A percentile compares a stretch with the other conserved stretches of the same genome.
Evolutionary conservation across 2,888 invertebrate species (phyloP).

Genomic region (Pollenia amentaria): DNA sequence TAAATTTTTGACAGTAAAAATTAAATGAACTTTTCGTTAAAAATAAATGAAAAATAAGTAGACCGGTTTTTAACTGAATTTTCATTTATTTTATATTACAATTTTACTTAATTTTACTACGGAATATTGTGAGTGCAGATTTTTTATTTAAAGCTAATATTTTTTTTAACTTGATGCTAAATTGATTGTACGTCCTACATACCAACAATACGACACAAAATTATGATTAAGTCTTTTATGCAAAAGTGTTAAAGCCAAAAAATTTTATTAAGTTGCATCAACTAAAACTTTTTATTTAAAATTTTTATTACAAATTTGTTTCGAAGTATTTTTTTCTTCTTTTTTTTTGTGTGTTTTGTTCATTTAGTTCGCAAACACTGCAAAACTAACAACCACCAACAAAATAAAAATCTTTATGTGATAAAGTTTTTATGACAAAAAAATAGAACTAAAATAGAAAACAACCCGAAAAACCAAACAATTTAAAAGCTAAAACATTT

Average conservation of each 20-base stretch:
- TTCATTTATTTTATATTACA: too few species aligned
- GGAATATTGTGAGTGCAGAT: too few species aligned
- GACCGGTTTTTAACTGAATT: too few species aligned
- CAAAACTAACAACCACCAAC: constrained; percentile 53
- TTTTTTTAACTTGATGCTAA: too few species aligned
- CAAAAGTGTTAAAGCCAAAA: constrained; percentile 68
- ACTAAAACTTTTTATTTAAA: constrained; percentile 51
- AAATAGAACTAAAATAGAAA: constrained; percentile 31
- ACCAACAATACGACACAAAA: background rate
- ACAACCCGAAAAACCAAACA: constrained; percentile 52
- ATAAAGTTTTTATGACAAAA: constrained; percentile 62
- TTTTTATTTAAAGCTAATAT: too few species aligned
- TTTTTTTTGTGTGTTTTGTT: constrained; percentile 6
- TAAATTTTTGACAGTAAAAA: too few species aligned
- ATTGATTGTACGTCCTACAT: too few species aligned
- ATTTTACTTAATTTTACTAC: too few species aligned
- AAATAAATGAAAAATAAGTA: too few species aligned
- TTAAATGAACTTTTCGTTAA: too few species aligned
- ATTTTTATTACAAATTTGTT: constrained; percentile 43
- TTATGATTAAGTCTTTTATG: constrained; percentile 52
- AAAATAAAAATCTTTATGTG: constrained; percentile 64
- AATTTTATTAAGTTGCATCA: constrained; percentile 61
- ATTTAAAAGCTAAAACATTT: constrained; percentile 65
- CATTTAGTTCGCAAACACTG: constrained; percentile 36
- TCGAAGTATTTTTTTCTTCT: background rate